These are phyloP conservation scores for Campaea margaritaria DNA, from an alignment of 2,888 invertebrate species.

Conservation along the genomic window DNA sequence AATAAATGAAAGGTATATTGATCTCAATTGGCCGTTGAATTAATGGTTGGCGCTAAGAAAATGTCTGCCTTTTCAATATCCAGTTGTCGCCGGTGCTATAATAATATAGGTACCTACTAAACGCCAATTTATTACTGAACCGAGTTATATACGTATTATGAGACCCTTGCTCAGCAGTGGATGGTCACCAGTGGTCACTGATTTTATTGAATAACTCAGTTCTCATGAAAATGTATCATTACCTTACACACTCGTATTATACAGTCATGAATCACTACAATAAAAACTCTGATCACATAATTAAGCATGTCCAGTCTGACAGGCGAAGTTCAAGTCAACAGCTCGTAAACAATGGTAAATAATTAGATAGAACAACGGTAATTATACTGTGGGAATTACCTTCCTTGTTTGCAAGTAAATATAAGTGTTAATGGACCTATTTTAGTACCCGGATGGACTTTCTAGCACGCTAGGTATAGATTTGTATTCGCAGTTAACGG, in stretches of 20 bases:
- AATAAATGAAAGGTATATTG: constrained; percentile 58
- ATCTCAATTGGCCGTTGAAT: constrained; percentile 46
- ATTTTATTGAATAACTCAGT: not conserved
- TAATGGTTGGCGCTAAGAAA: constrained; percentile 26
- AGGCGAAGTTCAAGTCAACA: constrained; percentile 7
- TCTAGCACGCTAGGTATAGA: constrained; percentile 25
- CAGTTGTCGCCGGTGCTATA: too few relatives aligned
- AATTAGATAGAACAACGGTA: constrained; percentile 21
- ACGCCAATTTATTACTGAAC: constrained; percentile 10
- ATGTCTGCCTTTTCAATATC: constrained; percentile 26
- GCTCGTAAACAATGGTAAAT: constrained; percentile 15
- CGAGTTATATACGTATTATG: too few relatives aligned
- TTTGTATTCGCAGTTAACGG: not conserved
- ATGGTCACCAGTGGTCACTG: too few relatives aligned
- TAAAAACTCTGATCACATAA: constrained; percentile 7
- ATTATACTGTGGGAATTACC: constrained; percentile 35
- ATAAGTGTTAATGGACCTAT: constrained; percentile 28
- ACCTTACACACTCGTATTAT: too few relatives aligned
- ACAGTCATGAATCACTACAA: constrained; percentile 3
- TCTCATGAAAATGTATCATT: not conserved
- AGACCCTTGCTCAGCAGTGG: too few relatives aligned
- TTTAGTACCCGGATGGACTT: constrained; percentile 38
- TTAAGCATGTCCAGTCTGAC: not conserved
- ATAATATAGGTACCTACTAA: not conserved
- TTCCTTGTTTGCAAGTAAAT: constrained; percentile 30